Evolutionary conservation across 2,113 vertebrate genomes (phyloP).

Genomic region (Verasper variegatus): DNA sequence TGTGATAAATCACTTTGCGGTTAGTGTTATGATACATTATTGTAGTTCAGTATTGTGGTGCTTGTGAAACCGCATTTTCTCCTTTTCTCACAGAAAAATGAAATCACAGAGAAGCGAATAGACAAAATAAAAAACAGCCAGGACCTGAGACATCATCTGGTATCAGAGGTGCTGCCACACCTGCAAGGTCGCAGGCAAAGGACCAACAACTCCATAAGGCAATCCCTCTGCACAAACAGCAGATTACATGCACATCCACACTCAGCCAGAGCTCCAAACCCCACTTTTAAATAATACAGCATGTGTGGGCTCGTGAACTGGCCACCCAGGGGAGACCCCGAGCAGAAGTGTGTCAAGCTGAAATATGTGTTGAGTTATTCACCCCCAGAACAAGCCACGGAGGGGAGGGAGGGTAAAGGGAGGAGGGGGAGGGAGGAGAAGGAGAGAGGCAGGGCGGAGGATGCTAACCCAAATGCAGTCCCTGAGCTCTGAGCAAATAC

Average conservation of each 20-base stretch:
- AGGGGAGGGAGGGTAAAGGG: conserved; percentile 3
- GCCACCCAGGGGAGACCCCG: conserved; percentile 67
- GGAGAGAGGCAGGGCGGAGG: conserved; percentile 28
- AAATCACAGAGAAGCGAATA: background rate
- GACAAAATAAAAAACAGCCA: background rate
- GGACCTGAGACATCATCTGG: conserved; percentile 19
- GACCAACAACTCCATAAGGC: conserved; percentile 32
- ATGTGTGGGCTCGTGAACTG: conserved; percentile 69
- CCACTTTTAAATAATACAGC: conserved; percentile 75
- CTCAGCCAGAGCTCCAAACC: conserved; percentile 38
- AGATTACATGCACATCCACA: conserved; percentile 48
- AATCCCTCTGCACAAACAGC: conserved; percentile 31
- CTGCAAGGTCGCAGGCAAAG: conserved; percentile 37
- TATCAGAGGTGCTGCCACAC: conserved; percentile 26
- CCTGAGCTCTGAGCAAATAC: conserved; percentile 64
- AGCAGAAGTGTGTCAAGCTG: conserved; percentile 76
- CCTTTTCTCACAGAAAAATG: too few species aligned
- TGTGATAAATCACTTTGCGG: conserved; percentile 32
- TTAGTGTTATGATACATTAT: conserved; percentile 24
- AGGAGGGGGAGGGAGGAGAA: background rate
- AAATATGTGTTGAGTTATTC: conserved; percentile 82
- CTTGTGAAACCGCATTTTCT: conserved; percentile 1
- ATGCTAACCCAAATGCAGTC: conserved; percentile 66
- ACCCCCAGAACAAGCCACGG: conserved; percentile 49
- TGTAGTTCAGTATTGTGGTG: background rate